Percentiles rank a stretch among this genome's conserved stretches.
Conservation (phyloP, 2,888 invertebrate genomes). For the Zeuzera pyrina region DNA sequence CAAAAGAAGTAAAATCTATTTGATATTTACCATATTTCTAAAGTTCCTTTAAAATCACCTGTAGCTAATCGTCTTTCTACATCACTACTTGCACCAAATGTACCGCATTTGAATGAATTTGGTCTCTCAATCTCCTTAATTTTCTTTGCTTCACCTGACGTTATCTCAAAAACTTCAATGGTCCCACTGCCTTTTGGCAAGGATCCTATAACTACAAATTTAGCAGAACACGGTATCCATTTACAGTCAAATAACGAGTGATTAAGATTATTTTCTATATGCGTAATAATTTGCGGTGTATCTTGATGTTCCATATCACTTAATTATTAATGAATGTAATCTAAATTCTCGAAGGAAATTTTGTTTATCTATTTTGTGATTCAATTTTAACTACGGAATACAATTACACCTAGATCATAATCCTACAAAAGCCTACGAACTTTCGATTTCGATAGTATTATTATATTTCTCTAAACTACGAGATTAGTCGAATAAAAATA, state of each 20-base stretch:
- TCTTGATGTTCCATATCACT: conserved; percentile 59
- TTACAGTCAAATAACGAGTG: conserved; percentile 94
- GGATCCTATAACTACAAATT: conserved; percentile 91
- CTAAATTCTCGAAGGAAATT: not conserved
- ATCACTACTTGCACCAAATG: conserved; percentile 91
- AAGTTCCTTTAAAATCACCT: conserved; percentile 89
- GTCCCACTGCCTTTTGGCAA: conserved; percentile 89
- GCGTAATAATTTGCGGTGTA: conserved; percentile 92
- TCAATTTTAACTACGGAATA: too few species aligned
- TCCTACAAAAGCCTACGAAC: too few species aligned
- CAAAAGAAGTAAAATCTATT: too few species aligned
- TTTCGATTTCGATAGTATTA: too few species aligned
- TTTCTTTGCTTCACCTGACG: conserved; percentile 78
- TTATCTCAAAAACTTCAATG: conserved; percentile 85
- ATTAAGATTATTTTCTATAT: conserved; percentile 85
- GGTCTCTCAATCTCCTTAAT: conserved; percentile 84
- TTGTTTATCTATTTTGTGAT: too few species aligned
- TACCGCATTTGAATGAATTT: conserved; percentile 92
- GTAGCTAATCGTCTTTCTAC: conserved; percentile 88
- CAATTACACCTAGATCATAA: too few species aligned
- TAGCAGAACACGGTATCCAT: conserved; percentile 96
- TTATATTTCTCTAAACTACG: too few species aligned
- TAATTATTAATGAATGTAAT: not conserved
- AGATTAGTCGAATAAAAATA: too few species aligned
- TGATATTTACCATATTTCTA: conserved; percentile 83